A percentile compares a stretch with the other conserved stretches of the same genome.
phyloP scores from a whole-genome alignment of 2,797 vertebrate genomes.

The Cyclopterus lumpus region DNA sequence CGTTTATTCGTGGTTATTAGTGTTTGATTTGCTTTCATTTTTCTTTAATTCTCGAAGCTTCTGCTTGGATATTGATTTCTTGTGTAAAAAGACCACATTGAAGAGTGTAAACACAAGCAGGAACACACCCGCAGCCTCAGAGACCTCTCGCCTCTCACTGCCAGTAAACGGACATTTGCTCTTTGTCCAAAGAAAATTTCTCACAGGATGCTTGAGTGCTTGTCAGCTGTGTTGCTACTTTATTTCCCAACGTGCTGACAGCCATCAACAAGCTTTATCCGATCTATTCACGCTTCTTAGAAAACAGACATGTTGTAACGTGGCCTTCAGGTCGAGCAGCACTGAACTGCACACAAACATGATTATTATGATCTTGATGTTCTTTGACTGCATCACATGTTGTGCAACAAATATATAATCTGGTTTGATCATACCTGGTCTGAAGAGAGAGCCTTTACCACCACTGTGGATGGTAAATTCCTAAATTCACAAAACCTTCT shows the following conservation, averaged over 20 bases:
- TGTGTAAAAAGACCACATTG: background rate
- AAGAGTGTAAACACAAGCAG: background rate
- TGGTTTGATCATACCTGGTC: background rate
- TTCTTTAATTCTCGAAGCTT: background rate
- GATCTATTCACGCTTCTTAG: background rate
- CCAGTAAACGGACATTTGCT: conserved; percentile 36
- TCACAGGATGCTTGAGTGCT: conserved; percentile 7
- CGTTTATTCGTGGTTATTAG: background rate
- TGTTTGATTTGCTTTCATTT: background rate
- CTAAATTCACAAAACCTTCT: background rate
- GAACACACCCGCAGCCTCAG: background rate
- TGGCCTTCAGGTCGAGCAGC: background rate
- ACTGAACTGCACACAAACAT: background rate
- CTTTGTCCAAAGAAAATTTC: conserved; percentile 21
- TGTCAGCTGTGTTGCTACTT: background rate
- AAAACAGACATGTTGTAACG: conserved; percentile 3
- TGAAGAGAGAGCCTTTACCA: background rate
- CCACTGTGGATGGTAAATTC: background rate
- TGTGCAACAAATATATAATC: background rate
- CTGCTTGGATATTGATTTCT: background rate
- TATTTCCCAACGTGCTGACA: conserved; percentile 1
- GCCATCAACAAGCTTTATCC: background rate
- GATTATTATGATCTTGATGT: background rate
- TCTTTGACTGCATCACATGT: background rate
- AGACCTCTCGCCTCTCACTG: background rate